Conservation (phyloP, 1,140 invertebrate genomes). For the Caenorhabditis remanei region DNA sequence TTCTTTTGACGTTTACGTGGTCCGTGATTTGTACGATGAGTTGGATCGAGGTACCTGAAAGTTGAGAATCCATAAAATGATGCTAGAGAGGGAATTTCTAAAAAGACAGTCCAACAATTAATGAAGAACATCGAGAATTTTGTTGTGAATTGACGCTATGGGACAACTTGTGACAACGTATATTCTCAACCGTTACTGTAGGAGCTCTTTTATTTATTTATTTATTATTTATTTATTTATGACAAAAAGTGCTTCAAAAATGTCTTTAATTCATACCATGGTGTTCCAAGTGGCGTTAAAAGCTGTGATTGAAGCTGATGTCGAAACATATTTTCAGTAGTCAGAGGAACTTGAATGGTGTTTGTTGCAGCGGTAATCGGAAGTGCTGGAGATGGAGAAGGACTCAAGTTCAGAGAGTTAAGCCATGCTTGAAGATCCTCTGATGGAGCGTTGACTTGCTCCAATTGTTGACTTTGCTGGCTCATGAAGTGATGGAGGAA, state of each 20-base stretch:
- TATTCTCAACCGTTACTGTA: no score
- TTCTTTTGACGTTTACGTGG: constrained; percentile 85
- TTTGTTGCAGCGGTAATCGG: not conserved
- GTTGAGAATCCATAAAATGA: not conserved
- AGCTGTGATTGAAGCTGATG: not conserved
- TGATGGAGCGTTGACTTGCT: not conserved
- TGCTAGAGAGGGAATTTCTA: not conserved
- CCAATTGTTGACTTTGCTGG: not conserved
- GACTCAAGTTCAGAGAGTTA: not conserved
- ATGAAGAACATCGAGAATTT: no score
- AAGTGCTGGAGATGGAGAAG: constrained; percentile 9
- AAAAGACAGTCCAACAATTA: no score
- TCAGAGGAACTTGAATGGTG: not conserved
- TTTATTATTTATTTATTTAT: no score
- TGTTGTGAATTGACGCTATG: no score
- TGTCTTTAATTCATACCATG: not conserved
- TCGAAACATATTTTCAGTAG: not conserved
- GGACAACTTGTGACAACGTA: no score
- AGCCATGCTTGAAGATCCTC: not conserved
- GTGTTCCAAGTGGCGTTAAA: not conserved
- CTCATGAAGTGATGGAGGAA: not conserved
- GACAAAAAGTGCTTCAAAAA: not conserved
- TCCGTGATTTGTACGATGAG: not conserved
- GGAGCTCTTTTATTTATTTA: no score
- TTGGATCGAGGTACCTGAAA: constrained; percentile 25